Base-by-base conservation (phyloP, 2,888 invertebrate species). In the Meloe dianella region DNA sequence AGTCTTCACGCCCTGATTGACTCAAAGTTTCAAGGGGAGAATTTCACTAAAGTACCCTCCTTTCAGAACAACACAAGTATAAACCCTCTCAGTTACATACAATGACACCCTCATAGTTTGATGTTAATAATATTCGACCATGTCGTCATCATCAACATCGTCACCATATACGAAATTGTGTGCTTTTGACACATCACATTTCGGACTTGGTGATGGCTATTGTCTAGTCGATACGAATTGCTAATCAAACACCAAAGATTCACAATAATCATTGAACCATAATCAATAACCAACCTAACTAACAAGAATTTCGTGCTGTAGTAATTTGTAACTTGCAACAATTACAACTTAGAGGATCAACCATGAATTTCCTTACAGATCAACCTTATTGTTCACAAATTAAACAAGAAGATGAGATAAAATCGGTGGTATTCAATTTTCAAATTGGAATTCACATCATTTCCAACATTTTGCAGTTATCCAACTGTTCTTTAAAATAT, bases 1-100 rank as follows among this genome's bases (percentile, higher is more conserved):
- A 82, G 80, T 82, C 82, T 83, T 82, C 82, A 83, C 82, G 82
- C 82, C 81, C 81, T 80, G 81, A 80, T 82, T 82, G 81, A 81
- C 80, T 79, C 76, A 76, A 77, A 54, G 12, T 51, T 10, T 20
- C 12, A 9, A 6, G 78, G 75, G 73, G 71, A 73, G 74, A 73
- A 70, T 67, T 75, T 69, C 65, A 66, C 68, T 61, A 56, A 30
- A 41, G 57, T 60, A 68, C 71, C 66, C 72, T 71, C 64, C 68
- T 72, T 58, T 63, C 3, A 47, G 17, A 41, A 35, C 35, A 35
- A 35, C 35, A 17, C 17, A 47, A 41, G 38, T 12, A 22, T 20
- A 71, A 73, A 70, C 75, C 76, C 75, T 76, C 75, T 75, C 75
- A 69, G 73, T 75, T 74, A 76, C 75, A 73, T 73, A 75, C 74